Base-by-base conservation (phyloP, 2,797 vertebrate species). In the Rhodeus uyekii region DNA sequence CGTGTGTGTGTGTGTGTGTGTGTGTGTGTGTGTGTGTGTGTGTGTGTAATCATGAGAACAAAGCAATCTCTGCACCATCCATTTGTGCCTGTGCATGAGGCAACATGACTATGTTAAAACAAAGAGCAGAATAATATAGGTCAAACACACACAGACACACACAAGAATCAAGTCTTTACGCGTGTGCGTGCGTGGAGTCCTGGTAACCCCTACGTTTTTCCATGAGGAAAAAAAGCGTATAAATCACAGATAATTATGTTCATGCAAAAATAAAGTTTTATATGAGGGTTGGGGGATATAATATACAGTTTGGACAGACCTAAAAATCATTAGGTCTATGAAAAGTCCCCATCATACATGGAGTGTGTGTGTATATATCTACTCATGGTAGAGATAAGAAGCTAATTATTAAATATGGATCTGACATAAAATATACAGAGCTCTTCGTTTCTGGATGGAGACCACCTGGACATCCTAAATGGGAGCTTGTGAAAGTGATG, bases 391-490 rank as follows among this genome's bases (percentile, higher is more conserved):
- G 60, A 64, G 36, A 34, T 48, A 78, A 90, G 82, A 64, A 86
- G 82, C 78, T 81, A 83, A 86, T 91, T 89, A 92, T 93, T 85
- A 92, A 92, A 93, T 87, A 91, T 90, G 86, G 76, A 92, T 90
- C 69, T 75, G 83, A 53, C 61, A 65, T 27, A 46, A 75, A 42
- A 81, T 3, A 79, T 72, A 78, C 72, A 19, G 3, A 44, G 34
- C 53, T 63, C 81, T 9, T 44, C 79, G 83, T 81, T 80, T 75
- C 46, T 67, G 48, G 48, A 79, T 80, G 12, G 36, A 74, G 69
- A 71, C 65, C 82, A 79, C 50, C 14, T 50, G 18, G 27, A 38
- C 46, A 29, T 55, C 50, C 64, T 48, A 44, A 83, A 58, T 1
- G 1, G 27, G 29, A 46, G 46, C 65, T 82, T 73, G 34, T 75